A percentile compares a stretch with the other conserved stretches of the same genome.
Evolutionary conservation across 2,888 invertebrate genomes (phyloP).

Genomic region (Entomobrya proxima): DNA sequence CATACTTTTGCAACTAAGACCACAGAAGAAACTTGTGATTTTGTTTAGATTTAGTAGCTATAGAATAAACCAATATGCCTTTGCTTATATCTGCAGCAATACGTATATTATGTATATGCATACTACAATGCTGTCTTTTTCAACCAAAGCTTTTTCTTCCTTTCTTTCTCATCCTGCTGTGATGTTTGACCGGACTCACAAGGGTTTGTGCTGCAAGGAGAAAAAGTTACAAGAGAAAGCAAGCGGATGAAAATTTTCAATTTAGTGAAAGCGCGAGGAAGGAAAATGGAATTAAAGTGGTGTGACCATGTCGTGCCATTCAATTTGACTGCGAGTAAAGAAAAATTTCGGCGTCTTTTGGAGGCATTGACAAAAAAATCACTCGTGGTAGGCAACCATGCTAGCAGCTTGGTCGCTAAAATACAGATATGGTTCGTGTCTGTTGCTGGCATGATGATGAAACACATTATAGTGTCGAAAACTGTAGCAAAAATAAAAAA

Average conservation of each 20-base stretch:
- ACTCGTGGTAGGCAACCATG: not conserved
- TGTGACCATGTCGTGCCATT: constrained; percentile 67
- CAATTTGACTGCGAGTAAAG: constrained; percentile 45
- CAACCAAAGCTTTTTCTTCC: not conserved
- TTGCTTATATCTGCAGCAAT: not conserved
- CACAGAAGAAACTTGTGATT: not conserved
- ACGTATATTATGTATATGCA: not conserved
- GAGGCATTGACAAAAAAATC: constrained; percentile 1
- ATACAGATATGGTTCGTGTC: not conserved
- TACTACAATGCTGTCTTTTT: not conserved
- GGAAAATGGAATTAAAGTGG: constrained; percentile 68
- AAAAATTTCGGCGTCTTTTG: constrained; percentile 4
- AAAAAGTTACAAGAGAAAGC: constrained; percentile 45
- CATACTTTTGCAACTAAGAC: not conserved
- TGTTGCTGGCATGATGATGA: constrained; percentile 7
- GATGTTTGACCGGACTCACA: not conserved
- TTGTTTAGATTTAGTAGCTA: not conserved
- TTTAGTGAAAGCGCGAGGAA: constrained; percentile 66
- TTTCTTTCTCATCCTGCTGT: not conserved
- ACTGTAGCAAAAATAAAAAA: constrained; percentile 3
- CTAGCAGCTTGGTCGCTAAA: not conserved
- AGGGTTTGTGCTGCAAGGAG: constrained; percentile 38
- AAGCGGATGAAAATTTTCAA: constrained; percentile 63
- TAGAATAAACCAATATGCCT: not conserved
- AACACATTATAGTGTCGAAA: not conserved